Evolutionary conservation across 2,113 vertebrate genomes (phyloP).

Genomic region (Pipa parva): DNA sequence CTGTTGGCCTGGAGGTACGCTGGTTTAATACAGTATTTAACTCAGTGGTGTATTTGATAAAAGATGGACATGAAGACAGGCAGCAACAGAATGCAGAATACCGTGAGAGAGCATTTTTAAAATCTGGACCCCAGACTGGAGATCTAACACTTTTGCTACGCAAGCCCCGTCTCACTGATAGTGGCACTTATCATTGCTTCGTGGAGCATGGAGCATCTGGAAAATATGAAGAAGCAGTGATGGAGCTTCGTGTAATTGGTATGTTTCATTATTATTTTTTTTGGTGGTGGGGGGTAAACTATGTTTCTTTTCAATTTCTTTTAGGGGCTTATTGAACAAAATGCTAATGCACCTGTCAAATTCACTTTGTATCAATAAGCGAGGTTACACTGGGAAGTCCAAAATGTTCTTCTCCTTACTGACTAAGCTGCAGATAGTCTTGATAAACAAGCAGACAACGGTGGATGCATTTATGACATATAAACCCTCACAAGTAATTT

Average conservation of each 20-base stretch:
- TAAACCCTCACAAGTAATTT: too few relatives aligned
- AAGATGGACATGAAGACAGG: conserved; percentile 17
- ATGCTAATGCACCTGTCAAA: too few relatives aligned
- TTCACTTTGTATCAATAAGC: too few relatives aligned
- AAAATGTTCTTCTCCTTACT: too few relatives aligned
- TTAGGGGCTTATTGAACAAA: too few relatives aligned
- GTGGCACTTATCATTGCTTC: conserved; percentile 28
- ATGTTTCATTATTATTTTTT: too few relatives aligned
- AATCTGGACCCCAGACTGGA: not conserved
- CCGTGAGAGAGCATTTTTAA: conserved; percentile 2
- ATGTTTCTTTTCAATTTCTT: too few relatives aligned
- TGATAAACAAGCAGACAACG: too few relatives aligned
- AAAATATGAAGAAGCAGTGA: not conserved
- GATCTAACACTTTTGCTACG: conserved; percentile 6
- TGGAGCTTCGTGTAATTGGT: conserved; percentile 25
- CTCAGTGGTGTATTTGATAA: conserved; percentile 1
- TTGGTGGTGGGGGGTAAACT: too few relatives aligned
- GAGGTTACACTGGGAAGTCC: too few relatives aligned
- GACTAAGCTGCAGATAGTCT: too few relatives aligned
- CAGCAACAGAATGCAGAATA: conserved; percentile 7
- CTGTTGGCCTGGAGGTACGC: conserved; percentile 1
- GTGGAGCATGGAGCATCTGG: not conserved
- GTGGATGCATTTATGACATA: too few relatives aligned
- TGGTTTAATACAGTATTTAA: conserved; percentile 4
- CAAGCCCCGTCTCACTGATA: conserved; percentile 2